Conservation (phyloP, 1,140 invertebrate species). For the Heliconius nattereri region DNA sequence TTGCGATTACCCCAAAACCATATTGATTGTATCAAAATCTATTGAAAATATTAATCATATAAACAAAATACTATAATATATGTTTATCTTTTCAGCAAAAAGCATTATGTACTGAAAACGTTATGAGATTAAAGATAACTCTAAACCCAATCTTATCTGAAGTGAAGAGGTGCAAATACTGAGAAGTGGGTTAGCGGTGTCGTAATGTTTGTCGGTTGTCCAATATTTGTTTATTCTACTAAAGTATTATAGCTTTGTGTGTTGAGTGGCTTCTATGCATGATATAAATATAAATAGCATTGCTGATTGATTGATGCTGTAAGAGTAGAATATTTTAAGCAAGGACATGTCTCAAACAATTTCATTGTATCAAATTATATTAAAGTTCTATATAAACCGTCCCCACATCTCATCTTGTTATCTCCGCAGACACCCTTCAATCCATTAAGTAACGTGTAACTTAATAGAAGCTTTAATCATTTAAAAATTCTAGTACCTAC, state of each 20-base stretch:
- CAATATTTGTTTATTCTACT: constrained; percentile 18
- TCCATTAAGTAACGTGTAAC: constrained; percentile 5
- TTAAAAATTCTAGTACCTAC: not conserved
- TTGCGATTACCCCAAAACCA: no score
- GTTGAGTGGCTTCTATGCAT: not conserved
- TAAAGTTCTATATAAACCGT: not conserved
- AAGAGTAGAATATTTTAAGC: no score
- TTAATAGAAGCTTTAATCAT: constrained; percentile 9
- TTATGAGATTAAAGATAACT: not conserved
- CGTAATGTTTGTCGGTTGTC: constrained; percentile 25
- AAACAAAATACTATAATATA: not conserved
- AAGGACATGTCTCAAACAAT: not conserved
- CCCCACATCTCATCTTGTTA: not conserved
- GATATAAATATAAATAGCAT: not conserved
- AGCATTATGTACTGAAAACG: not conserved
- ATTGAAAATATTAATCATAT: no score
- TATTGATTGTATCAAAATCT: no score
- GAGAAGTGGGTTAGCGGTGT: constrained; percentile 18
- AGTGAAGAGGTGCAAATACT: constrained; percentile 25
- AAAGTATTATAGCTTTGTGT: not conserved
- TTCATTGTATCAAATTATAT: not conserved
- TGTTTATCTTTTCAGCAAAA: not conserved
- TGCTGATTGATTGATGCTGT: not conserved
- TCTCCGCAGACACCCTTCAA: constrained; percentile 14
- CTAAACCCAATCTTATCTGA: constrained; percentile 17